These are phyloP conservation scores for Sthenelais limicola DNA, from an alignment of 2,888 invertebrate genomes.

Conservation along the genomic window DNA sequence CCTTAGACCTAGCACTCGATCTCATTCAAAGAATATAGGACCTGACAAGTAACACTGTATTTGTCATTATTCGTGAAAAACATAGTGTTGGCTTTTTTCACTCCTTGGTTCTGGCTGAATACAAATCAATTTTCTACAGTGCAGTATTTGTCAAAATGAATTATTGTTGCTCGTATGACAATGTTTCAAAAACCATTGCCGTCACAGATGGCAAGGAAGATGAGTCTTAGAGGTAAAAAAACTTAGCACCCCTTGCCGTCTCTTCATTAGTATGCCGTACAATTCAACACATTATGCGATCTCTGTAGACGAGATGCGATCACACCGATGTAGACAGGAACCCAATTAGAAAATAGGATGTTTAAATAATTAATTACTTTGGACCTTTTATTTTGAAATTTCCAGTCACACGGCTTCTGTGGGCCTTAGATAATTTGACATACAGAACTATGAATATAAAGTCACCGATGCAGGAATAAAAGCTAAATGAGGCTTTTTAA, in stretches of 20 bases:
- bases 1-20: background rate
- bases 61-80: background rate
- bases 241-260: background rate
- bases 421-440: too few relatives aligned
- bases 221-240: too few relatives aligned
- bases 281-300: constrained; percentile 29
- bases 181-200: background rate
- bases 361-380: too few relatives aligned
- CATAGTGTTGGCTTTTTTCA: background rate
- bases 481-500: too few relatives aligned
- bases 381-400: too few relatives aligned
- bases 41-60: background rate
- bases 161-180: background rate
- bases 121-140: background rate
- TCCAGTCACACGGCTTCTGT: too few relatives aligned
- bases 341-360: too few relatives aligned
- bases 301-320: constrained; percentile 12
- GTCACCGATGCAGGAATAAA: too few relatives aligned
- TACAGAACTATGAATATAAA: too few relatives aligned
- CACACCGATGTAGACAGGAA: too few relatives aligned
- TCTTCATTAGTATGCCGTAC: constrained; percentile 31
- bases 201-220: too few relatives aligned
- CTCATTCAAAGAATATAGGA: background rate
- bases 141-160: background rate
- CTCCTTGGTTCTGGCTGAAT: background rate